phyloP scores from a whole-genome alignment of 2,113 vertebrate species.

The Chloebia gouldiae region DNA sequence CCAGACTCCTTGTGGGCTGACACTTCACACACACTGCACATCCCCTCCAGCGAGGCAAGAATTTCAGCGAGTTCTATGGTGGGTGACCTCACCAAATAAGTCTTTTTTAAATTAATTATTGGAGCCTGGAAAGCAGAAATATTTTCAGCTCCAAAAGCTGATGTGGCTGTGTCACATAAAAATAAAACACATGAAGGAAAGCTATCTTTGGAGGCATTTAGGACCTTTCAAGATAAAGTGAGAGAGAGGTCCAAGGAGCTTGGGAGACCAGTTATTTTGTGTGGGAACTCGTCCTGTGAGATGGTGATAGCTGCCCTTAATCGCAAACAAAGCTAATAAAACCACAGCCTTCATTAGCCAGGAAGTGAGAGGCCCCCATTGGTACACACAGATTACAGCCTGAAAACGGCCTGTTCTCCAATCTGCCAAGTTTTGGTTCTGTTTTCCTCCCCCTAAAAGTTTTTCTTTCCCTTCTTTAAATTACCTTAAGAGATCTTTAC shows the following conservation, averaged over 20 bases:
- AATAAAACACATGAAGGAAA: constrained; percentile 51
- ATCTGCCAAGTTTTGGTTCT: constrained; percentile 73
- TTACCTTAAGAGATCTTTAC: not conserved
- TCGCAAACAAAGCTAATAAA: constrained; percentile 76
- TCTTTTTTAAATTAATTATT: constrained; percentile 41
- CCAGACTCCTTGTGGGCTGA: not conserved
- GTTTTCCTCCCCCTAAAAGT: constrained; percentile 47
- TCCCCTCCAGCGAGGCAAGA: constrained; percentile 4
- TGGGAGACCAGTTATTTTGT: constrained; percentile 74
- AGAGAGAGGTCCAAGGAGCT: constrained; percentile 56
- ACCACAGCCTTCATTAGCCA: constrained; percentile 75
- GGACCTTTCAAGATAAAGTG: constrained; percentile 46
- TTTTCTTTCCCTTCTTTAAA: constrained; percentile 15
- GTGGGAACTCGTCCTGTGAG: constrained; percentile 78
- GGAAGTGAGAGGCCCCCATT: constrained; percentile 75
- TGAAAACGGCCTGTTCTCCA: constrained; percentile 69
- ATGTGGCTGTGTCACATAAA: constrained; percentile 15
- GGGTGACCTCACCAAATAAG: constrained; percentile 50
- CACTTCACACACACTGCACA: not conserved
- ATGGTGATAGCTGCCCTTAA: constrained; percentile 80
- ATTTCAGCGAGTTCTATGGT: not conserved
- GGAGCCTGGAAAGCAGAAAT: constrained; percentile 19
- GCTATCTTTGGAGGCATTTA: constrained; percentile 58
- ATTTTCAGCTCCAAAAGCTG: constrained; percentile 40
- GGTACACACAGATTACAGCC: constrained; percentile 70